Base-by-base conservation (phyloP, 2,113 vertebrate species). In the Caloenas nicobarica region DNA sequence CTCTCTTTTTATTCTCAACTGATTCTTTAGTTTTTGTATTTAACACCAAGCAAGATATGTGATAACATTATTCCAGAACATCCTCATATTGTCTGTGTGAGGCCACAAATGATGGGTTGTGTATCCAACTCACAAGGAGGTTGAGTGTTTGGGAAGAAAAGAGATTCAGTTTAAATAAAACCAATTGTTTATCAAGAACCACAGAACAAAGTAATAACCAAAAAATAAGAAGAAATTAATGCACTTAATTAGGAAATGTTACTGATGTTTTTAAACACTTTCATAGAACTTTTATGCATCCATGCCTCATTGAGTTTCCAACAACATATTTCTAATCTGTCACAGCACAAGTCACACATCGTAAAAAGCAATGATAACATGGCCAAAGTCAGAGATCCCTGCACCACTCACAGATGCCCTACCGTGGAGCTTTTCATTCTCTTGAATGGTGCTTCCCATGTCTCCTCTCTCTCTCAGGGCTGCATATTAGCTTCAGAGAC, bases 281-380 rank as follows among this genome's bases (percentile, higher is more conserved):
- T 40, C 42, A 78, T 23, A 61, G 50, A 83, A 76, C 89, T 69
- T 70, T 6, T 19, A 72, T 44, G 16, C n/a, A 85, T 89, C 86
- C 71, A 5, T 23, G 44, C 23, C 61, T 46, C 51, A 79, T 19
- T n/a, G 54, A 83, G 79, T 53, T 93, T 94, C 93, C 84, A 95
- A 40, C 7, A 78, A 74, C 13, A 15, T 42, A 91, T 73, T 84
- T 94, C 56, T 88, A 40, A 91, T 96, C 61, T 94, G 74, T 82
- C 81, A 74, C 34, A 90, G 89, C 77, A 83, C 86, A 88, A 87
- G 91, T 83, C 89, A 78, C 85, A 91, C 84, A 65, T 89, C 89
- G 91, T 95, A 95, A 96, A 96, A 89, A 65, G 42, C 66, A 83
- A 14, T 40, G 82, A 88, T 33, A 92, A 86, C 40, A 86, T 14